Base-by-base conservation (phyloP, 2,113 vertebrate species). In the Mesoclemmys tuberculata region DNA sequence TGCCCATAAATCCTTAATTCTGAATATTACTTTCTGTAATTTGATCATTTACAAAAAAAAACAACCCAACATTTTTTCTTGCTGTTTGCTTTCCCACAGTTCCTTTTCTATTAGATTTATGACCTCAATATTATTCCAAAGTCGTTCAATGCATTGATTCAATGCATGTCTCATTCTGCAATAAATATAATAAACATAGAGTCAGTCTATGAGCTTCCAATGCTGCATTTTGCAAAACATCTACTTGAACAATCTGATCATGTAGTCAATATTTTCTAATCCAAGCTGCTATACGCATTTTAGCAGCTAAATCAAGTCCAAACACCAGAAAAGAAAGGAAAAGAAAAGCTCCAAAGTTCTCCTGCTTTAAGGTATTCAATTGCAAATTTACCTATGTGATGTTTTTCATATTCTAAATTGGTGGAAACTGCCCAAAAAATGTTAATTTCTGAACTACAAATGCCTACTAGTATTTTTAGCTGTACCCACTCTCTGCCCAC, bases 401-500 rank as follows among this genome's bases (percentile, higher is more conserved):
- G 0, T 12, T n/a, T 95, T 89, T 84, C 48, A 61, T 68, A 18
- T 0, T 1, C 2, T 5, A 85, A 3, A 21, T 71, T 12, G 1
- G 55, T 3, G 54, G 80, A 29, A 93, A 85, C 31, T 1, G 41
- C 56, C 74, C 74, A 61, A 84, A 84, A 82, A 46, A 79, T 3
- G 46, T 22, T 44, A 51, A 51, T 96, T 94, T 87, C 58, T 5
- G 31, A 84, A 87, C 18, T 1, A 52, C 82, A 88, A 89, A 64
- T 44, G 54, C 80, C 44, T 13, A 41, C 22, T 8, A 21, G 8
- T 5, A 5, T 74, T 88, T 89, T 81, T 81, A 6, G n/a, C 49
- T 41, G 54, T 68, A 13, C 90, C 89, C 81, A 54, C 82, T 49
- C 80, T 75, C 85, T 90, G 78, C 85, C 87, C 71, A 85, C 48